Evolutionary conservation across 2,113 vertebrate species (phyloP).

Genomic region (Callorhinus ursinus): DNA sequence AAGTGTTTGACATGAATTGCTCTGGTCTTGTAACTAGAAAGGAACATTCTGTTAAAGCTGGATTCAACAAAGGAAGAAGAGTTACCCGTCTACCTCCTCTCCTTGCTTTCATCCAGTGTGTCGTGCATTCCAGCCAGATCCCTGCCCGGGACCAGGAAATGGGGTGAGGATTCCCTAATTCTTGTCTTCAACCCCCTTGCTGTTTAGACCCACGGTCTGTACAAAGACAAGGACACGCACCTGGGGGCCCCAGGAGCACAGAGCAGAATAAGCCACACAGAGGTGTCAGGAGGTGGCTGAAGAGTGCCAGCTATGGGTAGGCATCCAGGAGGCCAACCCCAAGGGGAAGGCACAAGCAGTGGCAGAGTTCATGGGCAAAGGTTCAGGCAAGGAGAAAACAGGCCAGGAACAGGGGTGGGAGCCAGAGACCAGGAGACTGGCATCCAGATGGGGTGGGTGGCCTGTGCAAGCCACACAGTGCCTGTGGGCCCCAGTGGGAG

Average conservation of each 20-base stretch:
- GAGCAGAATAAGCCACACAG: background rate
- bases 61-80: background rate
- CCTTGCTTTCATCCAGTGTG: background rate
- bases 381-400: background rate
- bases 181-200: background rate
- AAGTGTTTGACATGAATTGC: background rate
- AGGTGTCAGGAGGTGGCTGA: background rate
- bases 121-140: background rate
- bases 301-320: background rate
- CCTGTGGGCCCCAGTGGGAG: background rate
- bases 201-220: background rate
- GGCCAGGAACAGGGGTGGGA: background rate
- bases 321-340: background rate
- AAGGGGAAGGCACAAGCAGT: background rate
- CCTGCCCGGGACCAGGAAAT: background rate
- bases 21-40: background rate
- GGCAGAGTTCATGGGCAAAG: background rate
- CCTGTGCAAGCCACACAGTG: background rate
- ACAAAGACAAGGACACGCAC: background rate
- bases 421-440: background rate
- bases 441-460: fast-evolving
- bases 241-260: too few relatives aligned
- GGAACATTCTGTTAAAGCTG: background rate
- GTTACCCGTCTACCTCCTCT: background rate
- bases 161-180: background rate